Evolutionary conservation across 2,113 vertebrate species (phyloP).

Genomic region (Ammodytes marinus): DNA sequence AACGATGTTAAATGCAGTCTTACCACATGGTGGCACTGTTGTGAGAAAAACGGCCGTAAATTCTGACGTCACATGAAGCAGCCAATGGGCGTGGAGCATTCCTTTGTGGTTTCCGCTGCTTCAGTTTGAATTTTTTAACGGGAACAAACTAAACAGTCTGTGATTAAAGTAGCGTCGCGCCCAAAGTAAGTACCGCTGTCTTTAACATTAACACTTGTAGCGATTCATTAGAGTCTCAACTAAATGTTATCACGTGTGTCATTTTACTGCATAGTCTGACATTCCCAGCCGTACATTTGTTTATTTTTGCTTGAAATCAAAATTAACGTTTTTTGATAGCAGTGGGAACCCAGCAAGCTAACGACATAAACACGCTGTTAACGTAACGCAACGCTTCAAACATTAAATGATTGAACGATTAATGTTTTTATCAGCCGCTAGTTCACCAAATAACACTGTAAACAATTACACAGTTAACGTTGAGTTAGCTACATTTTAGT

Average conservation of each 20-base stretch:
- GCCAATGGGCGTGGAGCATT: conserved; percentile 65
- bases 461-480: neutral
- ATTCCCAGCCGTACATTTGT: neutral
- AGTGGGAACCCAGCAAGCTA: neutral
- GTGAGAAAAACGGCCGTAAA: rapidly evolving
- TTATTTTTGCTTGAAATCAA: neutral
- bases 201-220: rapidly evolving
- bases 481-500: neutral
- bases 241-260: neutral
- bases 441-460: neutral
- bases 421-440: neutral
- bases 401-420: neutral
- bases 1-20: neutral
- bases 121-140: conserved; percentile 76
- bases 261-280: neutral
- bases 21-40: conserved; percentile 11
- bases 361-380: neutral
- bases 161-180: conserved; percentile 59
- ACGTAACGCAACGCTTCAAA: neutral
- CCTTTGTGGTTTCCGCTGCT: conserved; percentile 8
- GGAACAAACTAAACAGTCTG: conserved; percentile 3
- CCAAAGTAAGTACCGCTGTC: conserved; percentile 63
- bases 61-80: neutral
- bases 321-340: neutral
- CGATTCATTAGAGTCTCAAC: neutral